A percentile compares a stretch with the other conserved stretches of the same genome.
phyloP scores from a whole-genome alignment of 2,113 vertebrate genomes.

The Hydrochoerus hydrochaeris region DNA sequence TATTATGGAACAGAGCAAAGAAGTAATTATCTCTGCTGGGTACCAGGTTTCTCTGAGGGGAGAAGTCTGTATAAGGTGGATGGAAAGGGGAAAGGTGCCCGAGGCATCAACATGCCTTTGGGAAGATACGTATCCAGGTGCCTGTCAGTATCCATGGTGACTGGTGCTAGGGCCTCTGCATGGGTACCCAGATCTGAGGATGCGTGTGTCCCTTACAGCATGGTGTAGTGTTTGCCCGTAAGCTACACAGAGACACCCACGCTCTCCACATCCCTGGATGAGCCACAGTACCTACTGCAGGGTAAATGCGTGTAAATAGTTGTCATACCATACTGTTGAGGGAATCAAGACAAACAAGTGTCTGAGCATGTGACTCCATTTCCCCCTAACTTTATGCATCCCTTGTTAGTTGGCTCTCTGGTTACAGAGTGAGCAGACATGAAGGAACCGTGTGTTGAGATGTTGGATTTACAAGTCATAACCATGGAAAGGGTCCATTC shows the following conservation, averaged over 20 bases:
- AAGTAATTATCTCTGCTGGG: background rate
- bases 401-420: no score
- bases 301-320: fast-evolving
- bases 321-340: background rate
- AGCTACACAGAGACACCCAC: no score
- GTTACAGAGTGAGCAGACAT: background rate
- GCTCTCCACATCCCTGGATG: no score
- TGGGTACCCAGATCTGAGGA: background rate
- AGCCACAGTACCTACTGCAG: background rate
- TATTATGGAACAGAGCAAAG: background rate
- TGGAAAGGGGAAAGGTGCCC: background rate
- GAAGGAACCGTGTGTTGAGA: background rate
- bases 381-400: background rate
- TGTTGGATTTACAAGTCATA: background rate
- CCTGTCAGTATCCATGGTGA: background rate
- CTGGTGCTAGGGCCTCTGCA: background rate
- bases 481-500: background rate
- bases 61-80: background rate
- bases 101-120: fast-evolving
- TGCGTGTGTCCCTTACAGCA: background rate
- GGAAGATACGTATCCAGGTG: background rate
- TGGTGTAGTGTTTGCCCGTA: no score
- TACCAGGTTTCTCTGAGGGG: background rate
- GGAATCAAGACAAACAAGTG: background rate
- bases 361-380: background rate